Percentiles rank a stretch among this genome's conserved stretches.
Evolutionary conservation across 2,113 vertebrate species (phyloP).

Genomic region (Caranx melampygus): DNA sequence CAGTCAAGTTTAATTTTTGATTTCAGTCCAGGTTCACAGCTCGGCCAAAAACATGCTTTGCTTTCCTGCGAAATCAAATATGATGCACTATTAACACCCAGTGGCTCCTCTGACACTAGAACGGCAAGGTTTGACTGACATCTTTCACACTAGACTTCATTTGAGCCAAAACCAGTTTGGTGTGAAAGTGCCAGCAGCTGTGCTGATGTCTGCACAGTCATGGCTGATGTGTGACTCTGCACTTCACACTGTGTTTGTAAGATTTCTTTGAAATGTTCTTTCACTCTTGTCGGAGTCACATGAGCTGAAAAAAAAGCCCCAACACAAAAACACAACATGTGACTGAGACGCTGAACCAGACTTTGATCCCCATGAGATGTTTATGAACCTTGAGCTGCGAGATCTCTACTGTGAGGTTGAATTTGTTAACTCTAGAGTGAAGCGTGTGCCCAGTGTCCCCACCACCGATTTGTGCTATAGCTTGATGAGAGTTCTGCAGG

Average conservation of each 20-base stretch:
- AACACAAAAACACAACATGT: background rate
- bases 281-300: background rate
- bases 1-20: too few relatives aligned
- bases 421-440: conserved; percentile 30
- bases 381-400: too few relatives aligned
- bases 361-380: too few relatives aligned
- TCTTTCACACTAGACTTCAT: conserved; percentile 10
- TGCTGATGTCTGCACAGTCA: background rate
- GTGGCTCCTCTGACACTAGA: too few relatives aligned
- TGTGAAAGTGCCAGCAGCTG: background rate
- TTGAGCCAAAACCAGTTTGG: background rate
- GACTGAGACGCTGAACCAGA: background rate
- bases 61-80: too few relatives aligned
- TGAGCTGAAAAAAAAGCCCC: background rate
- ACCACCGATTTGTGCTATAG: conserved; percentile 21
- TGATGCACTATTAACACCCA: too few relatives aligned
- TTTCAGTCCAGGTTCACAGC: too few relatives aligned
- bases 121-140: background rate
- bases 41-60: too few relatives aligned
- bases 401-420: background rate
- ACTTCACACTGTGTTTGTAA: background rate
- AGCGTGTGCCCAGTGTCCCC: background rate
- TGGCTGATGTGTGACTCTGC: background rate
- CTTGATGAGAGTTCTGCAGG: background rate
- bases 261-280: background rate